These are phyloP conservation scores for Enteromius paludinosus DNA, from an alignment of 2,797 vertebrate species.

Conservation along the genomic window DNA sequence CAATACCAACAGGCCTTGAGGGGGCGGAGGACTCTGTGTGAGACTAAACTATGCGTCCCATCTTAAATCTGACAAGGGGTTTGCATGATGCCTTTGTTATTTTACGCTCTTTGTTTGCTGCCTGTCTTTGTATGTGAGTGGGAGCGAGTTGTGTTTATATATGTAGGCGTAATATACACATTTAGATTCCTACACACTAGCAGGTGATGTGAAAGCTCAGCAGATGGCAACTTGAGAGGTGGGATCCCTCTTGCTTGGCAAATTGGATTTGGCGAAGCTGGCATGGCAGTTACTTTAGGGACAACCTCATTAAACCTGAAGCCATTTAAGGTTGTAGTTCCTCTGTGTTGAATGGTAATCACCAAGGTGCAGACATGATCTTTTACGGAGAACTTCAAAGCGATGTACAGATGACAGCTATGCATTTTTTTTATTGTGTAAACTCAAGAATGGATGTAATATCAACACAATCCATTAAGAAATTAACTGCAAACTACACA, in stretches of 20 bases:
- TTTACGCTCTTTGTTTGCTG: constrained; percentile 48
- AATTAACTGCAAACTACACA: not conserved
- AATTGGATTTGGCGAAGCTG: constrained; percentile 74
- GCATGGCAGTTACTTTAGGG: constrained; percentile 69
- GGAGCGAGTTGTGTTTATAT: constrained; percentile 51
- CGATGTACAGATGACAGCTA: constrained; percentile 60
- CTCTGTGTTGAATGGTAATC: constrained; percentile 72
- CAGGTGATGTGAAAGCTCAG: constrained; percentile 58
- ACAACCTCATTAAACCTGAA: constrained; percentile 74
- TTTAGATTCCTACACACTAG: constrained; percentile 52
- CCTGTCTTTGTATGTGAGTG: constrained; percentile 63
- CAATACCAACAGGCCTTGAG: constrained; percentile 74
- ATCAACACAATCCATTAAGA: not conserved
- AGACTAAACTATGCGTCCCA: constrained; percentile 74
- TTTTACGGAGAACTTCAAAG: constrained; percentile 59
- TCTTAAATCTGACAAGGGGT: constrained; percentile 70
- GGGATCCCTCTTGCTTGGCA: constrained; percentile 69
- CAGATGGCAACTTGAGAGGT: constrained; percentile 48
- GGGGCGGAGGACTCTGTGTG: constrained; percentile 78
- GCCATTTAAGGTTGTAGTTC: constrained; percentile 70
- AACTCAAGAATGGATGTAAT: not conserved
- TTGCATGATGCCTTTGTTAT: constrained; percentile 68
- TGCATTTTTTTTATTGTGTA: constrained; percentile 44
- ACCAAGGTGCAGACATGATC: constrained; percentile 69
- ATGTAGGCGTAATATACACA: constrained; percentile 53